These are phyloP conservation scores for Magallana angulata DNA, from an alignment of 1,140 invertebrate genomes.

Conservation along the genomic window DNA sequence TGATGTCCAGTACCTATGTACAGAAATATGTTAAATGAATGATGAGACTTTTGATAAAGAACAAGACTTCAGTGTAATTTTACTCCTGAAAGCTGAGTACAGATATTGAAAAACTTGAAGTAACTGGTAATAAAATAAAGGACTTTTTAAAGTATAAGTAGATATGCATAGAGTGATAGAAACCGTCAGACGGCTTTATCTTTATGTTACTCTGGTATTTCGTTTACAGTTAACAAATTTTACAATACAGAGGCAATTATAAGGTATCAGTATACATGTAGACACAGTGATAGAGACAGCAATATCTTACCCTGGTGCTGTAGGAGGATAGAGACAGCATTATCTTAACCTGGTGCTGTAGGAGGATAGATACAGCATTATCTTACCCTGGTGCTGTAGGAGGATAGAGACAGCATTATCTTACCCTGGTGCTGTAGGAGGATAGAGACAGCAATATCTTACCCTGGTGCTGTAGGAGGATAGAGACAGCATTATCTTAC, in stretches of 20 bases:
- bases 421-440: conserved; percentile 86
- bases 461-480: conserved; percentile 86
- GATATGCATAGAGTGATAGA: too few species aligned
- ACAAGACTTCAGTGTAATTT: too few species aligned
- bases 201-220: too few species aligned
- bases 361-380: conserved; percentile 78
- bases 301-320: conserved; percentile 84
- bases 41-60: too few species aligned
- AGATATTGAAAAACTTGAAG: too few species aligned
- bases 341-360: conserved; percentile 87
- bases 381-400: conserved; percentile 85
- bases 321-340: conserved; percentile 83
- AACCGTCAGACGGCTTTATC: too few species aligned
- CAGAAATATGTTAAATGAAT: too few species aligned
- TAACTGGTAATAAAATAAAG: too few species aligned
- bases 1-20: conserved; percentile 89
- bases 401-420: not conserved
- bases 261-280: not conserved
- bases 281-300: not conserved
- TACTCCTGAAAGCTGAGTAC: too few species aligned
- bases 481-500: conserved; percentile 72
- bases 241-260: not conserved
- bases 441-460: conserved; percentile 26
- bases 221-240: conserved; percentile 24
- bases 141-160: too few species aligned